A percentile compares a stretch with the other conserved stretches of the same genome.
phyloP scores from a whole-genome alignment of 2,113 vertebrate species.

The Ammodytes marinus region DNA sequence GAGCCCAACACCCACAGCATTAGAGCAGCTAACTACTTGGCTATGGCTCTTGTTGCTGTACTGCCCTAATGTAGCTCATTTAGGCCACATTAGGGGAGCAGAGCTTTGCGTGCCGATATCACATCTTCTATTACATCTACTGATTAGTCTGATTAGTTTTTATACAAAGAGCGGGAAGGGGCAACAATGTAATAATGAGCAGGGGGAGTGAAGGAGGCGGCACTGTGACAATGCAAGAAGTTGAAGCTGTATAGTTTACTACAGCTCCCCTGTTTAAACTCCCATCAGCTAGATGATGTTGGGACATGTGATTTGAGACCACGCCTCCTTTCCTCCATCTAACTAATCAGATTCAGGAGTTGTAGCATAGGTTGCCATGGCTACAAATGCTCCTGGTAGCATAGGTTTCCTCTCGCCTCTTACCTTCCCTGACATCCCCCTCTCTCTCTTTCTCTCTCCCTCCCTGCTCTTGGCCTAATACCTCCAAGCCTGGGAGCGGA shows the following conservation, averaged over 20 bases:
- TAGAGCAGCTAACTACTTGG: background rate
- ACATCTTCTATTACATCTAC: constrained; percentile 48
- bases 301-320: constrained; percentile 43
- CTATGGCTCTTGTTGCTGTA: background rate
- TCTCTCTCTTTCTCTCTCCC: constrained; percentile 30
- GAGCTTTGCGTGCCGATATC: constrained; percentile 62
- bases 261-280: constrained; percentile 35
- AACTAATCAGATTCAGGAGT: constrained; percentile 64
- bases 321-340: constrained; percentile 35
- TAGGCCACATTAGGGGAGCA: constrained; percentile 14
- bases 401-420: constrained; percentile 70
- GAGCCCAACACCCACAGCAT: background rate
- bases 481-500: constrained; percentile 88
- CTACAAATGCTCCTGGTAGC: constrained; percentile 67
- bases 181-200: constrained; percentile 69
- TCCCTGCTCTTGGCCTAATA: constrained; percentile 62
- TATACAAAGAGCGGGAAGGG: constrained; percentile 61
- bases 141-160: constrained; percentile 71
- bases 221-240: constrained; percentile 33
- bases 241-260: constrained; percentile 35
- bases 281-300: constrained; percentile 1
- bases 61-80: constrained; percentile 11
- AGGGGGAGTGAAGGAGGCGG: constrained; percentile 10
- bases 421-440: constrained; percentile 61
- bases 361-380: constrained; percentile 60